These are phyloP conservation scores for Cyclopterus lumpus DNA, from an alignment of 2,797 vertebrate genomes.

Conservation along the genomic window DNA sequence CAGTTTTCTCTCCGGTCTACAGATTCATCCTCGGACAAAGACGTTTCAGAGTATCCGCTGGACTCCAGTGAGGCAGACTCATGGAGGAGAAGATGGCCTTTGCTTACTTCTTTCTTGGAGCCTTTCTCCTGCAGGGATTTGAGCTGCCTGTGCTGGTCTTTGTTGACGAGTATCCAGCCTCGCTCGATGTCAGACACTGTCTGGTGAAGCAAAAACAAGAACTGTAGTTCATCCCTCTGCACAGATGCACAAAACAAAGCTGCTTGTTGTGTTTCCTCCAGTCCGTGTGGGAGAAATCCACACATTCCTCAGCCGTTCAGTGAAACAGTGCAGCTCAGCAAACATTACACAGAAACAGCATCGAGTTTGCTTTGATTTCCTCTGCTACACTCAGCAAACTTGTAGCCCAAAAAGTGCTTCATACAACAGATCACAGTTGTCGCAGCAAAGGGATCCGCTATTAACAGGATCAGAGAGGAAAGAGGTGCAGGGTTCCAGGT, in stretches of 20 bases:
- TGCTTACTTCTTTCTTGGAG: conserved; percentile 96
- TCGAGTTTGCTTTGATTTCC: neutral
- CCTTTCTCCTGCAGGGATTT: conserved; percentile 98
- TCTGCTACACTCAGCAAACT: conserved; percentile 43
- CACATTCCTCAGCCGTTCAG: neutral
- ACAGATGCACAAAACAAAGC: conserved; percentile 18
- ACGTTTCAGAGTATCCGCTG: conserved; percentile 20
- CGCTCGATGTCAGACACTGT: conserved; percentile 95
- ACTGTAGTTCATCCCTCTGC: conserved; percentile 43
- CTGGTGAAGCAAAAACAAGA: conserved; percentile 75
- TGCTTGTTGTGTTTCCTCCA: neutral
- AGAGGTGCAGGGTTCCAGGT: conserved; percentile 31
- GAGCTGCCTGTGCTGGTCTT: conserved; percentile 97
- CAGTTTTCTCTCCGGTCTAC: conserved; percentile 6
- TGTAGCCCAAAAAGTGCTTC: conserved; percentile 24
- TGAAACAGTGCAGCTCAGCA: conserved; percentile 19
- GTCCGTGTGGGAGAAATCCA: conserved; percentile 17
- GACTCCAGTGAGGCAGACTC: conserved; percentile 1
- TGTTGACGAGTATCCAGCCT: conserved; percentile 97
- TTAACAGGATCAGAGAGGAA: conserved; percentile 39
- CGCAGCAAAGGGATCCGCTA: conserved; percentile 11
- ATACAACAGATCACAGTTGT: conserved; percentile 37
- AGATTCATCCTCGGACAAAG: conserved; percentile 32
- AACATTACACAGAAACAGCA: conserved; percentile 25
- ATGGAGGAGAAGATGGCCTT: conserved; percentile 3